Percentiles rank a stretch among this genome's conserved stretches.
phyloP scores from a whole-genome alignment of 1,140 invertebrate genomes.

The Globodera ellingtonae region DNA sequence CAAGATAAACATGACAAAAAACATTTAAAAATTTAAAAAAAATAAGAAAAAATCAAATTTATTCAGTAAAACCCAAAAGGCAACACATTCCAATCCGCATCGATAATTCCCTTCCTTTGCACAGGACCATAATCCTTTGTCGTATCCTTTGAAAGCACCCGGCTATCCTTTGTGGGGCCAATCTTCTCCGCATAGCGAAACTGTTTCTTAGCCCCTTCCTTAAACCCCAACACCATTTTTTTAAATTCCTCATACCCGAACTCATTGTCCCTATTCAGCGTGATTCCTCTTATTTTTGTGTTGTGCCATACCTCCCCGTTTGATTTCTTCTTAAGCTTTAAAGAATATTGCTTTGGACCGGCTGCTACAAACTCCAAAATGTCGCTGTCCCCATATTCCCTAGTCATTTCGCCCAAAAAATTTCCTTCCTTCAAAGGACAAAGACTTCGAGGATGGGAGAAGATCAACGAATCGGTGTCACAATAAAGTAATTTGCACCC shows the following conservation, averaged over 20 bases:
- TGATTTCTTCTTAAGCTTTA: neutral
- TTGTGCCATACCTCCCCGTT: neutral
- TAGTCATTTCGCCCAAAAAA: neutral
- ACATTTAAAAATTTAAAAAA: neutral
- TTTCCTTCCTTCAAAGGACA: neutral
- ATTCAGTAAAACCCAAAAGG: neutral
- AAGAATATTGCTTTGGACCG: neutral
- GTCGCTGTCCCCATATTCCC: neutral
- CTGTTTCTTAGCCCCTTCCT: neutral
- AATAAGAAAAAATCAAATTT: no score
- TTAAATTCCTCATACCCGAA: neutral
- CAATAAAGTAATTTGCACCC: neutral
- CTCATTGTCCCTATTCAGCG: neutral
- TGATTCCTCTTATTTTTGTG: neutral
- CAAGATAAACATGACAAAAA: no score
- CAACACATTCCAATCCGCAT: neutral
- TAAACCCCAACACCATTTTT: neutral
- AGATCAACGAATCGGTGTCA: neutral
- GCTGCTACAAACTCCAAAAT: neutral
- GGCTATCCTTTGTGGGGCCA: neutral
- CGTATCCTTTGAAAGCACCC: neutral
- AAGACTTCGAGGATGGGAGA: neutral
- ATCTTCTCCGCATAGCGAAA: neutral
- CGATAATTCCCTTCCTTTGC: neutral
- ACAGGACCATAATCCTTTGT: neutral